Conservation (phyloP, 2,888 invertebrate species). For the Allacma fusca region DNA sequence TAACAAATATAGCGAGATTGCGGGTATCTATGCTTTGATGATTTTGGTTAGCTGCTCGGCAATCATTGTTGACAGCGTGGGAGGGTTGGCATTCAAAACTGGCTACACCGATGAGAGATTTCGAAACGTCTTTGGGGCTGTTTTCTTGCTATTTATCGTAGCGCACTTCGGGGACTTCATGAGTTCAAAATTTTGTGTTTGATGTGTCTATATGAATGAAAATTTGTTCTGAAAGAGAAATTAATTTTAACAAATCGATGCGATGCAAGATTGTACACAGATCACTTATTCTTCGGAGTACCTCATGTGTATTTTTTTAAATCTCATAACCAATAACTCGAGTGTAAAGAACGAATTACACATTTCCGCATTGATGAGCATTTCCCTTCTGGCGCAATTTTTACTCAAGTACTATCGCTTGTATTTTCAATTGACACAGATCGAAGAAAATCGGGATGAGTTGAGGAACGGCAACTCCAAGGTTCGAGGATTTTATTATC, state of each 20-base stretch:
- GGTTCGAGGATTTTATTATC: too few relatives aligned
- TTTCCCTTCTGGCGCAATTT: too few relatives aligned
- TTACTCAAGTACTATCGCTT: too few relatives aligned
- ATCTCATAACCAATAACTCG: too few relatives aligned
- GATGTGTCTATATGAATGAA: background rate
- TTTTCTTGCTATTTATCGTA: background rate
- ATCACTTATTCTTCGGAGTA: too few relatives aligned
- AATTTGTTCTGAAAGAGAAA: background rate
- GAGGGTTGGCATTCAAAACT: background rate
- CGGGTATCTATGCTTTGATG: background rate
- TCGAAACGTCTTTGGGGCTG: background rate
- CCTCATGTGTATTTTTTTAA: too few relatives aligned
- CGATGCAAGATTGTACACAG: too few relatives aligned
- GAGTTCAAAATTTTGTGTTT: background rate
- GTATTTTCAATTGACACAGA: too few relatives aligned
- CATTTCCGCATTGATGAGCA: too few relatives aligned
- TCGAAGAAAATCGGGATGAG: conserved; percentile 14
- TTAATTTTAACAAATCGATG: background rate
- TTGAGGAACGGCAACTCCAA: conserved; percentile 2
- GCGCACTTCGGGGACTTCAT: conserved; percentile 8
- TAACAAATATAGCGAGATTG: background rate
- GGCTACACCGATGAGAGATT: background rate
- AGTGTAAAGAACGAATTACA: too few relatives aligned
- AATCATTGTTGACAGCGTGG: conserved; percentile 10
- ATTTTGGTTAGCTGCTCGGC: background rate